phyloP scores from a whole-genome alignment of 2,888 invertebrate species.

The Phortica okadai region DNA sequence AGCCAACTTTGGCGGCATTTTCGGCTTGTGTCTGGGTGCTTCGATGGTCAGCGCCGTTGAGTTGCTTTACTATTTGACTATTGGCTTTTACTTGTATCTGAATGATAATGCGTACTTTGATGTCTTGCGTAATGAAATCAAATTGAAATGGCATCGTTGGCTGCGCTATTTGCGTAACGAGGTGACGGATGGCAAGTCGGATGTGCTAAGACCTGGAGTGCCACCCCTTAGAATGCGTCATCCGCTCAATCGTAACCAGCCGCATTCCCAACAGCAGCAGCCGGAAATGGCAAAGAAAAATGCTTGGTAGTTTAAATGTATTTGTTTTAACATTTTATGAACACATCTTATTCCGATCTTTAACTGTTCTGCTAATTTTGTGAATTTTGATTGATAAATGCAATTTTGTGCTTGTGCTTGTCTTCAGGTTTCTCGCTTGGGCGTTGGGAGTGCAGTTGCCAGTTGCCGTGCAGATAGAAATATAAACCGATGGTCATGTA shows the following conservation, averaged over 20 bases:
- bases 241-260: constrained; percentile 45
- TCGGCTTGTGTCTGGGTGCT: constrained; percentile 77
- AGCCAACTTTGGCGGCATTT: constrained; percentile 77
- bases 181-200: constrained; percentile 14
- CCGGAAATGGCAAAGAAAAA: constrained; percentile 31
- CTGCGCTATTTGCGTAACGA: constrained; percentile 37
- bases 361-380: background rate
- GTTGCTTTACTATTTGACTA: constrained; percentile 75
- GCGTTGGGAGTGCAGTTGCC: constrained; percentile 39
- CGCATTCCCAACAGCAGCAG: background rate
- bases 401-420: background rate
- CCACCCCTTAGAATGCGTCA: constrained; percentile 44
- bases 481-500: constrained; percentile 70
- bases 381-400: background rate
- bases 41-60: constrained; percentile 77
- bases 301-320: constrained; percentile 50
- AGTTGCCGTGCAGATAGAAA: constrained; percentile 50
- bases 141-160: constrained; percentile 40
- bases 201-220: background rate
- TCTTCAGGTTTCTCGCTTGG: background rate
- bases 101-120: constrained; percentile 62
- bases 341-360: background rate
- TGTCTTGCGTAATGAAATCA: constrained; percentile 43
- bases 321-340: background rate
- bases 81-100: constrained; percentile 67